Conservation (phyloP, 2,888 invertebrate genomes). For the Ormyrus labotus region DNA sequence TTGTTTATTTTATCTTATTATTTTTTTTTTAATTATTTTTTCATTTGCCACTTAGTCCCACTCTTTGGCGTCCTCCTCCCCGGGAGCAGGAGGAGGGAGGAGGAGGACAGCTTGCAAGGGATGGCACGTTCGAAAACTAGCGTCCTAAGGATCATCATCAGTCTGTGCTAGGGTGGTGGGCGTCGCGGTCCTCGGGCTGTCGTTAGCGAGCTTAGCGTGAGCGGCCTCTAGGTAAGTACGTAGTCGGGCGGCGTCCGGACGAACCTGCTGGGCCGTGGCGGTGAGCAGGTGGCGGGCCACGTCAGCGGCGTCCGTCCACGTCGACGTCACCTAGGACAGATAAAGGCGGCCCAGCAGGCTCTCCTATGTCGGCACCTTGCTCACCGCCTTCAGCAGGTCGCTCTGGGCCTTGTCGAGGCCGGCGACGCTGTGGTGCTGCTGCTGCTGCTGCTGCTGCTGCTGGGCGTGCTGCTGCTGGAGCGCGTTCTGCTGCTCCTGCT, state of each 20-base stretch:
- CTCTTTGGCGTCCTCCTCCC: background rate
- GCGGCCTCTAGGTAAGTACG: conserved; percentile 73
- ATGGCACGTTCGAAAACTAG: conserved; percentile 62
- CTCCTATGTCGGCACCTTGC: conserved; percentile 87
- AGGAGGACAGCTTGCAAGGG: background rate
- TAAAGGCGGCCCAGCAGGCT: conserved; percentile 62
- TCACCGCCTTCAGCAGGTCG: conserved; percentile 86
- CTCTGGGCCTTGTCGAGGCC: conserved; percentile 85
- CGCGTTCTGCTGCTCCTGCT: conserved; percentile 92
- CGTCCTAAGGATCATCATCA: conserved; percentile 73
- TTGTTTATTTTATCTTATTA: background rate
- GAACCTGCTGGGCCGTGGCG: conserved; percentile 30
- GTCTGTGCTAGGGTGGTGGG: conserved; percentile 62
- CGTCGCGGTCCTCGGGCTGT: conserved; percentile 4
- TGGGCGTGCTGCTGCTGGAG: conserved; percentile 93
- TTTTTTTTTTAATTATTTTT: too few relatives aligned
- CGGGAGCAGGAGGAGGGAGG: background rate
- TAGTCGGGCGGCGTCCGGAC: conserved; percentile 65
- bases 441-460: conserved; percentile 86
- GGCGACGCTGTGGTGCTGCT: conserved; percentile 86
- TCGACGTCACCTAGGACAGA: conserved; percentile 60
- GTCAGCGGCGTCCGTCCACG: conserved; percentile 30
- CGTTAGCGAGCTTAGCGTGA: conserved; percentile 34
- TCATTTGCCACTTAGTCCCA: background rate
- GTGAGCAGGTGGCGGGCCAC: conserved; percentile 22